phyloP scores from a whole-genome alignment of 1,140 invertebrate genomes.

The Zaprionus tsacasi region DNA sequence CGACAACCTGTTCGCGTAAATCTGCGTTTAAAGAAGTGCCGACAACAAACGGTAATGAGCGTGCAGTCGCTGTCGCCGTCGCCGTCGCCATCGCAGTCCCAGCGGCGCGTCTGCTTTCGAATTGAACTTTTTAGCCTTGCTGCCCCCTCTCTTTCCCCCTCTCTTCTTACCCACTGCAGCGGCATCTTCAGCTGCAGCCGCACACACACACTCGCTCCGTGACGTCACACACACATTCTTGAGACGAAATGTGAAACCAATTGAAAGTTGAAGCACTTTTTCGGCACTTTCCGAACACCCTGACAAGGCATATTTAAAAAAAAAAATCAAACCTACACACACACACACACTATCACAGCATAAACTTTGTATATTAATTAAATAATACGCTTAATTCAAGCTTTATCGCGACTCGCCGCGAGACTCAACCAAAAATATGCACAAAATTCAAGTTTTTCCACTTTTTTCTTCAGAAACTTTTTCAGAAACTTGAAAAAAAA shows the following conservation, averaged over 20 bases:
- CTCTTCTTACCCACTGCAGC: slow-evolving; percentile 21
- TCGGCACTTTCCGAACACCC: slow-evolving; percentile 1
- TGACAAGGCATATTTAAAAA: not conserved
- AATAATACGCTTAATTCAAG: not conserved
- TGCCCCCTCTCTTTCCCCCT: not conserved
- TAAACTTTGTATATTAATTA: not conserved
- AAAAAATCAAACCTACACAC: too few species aligned
- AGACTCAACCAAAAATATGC: not conserved
- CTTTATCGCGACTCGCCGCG: not conserved
- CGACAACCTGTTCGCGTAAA: slow-evolving; percentile 74
- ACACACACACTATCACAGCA: not conserved
- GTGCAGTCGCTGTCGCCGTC: slow-evolving; percentile 46
- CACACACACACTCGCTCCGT: slow-evolving; percentile 7
- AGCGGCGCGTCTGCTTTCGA: slow-evolving; percentile 55
- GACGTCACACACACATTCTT: slow-evolving; percentile 56
- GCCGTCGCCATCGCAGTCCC: slow-evolving; percentile 20
- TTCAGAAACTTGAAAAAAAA: not conserved
- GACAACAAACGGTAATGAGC: slow-evolving; percentile 74
- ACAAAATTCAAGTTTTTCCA: slow-evolving; percentile 32
- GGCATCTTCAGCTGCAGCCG: slow-evolving; percentile 19
- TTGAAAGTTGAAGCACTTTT: slow-evolving; percentile 30
- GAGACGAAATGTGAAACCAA: slow-evolving; percentile 44
- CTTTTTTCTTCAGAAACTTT: not conserved
- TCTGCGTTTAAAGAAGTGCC: slow-evolving; percentile 75
- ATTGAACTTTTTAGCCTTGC: slow-evolving; percentile 55